A percentile compares a stretch with the other conserved stretches of the same genome.
These are phyloP conservation scores for Pangasius krempfi DNA, from an alignment of 2,797 vertebrate species.

Conservation along the genomic window DNA sequence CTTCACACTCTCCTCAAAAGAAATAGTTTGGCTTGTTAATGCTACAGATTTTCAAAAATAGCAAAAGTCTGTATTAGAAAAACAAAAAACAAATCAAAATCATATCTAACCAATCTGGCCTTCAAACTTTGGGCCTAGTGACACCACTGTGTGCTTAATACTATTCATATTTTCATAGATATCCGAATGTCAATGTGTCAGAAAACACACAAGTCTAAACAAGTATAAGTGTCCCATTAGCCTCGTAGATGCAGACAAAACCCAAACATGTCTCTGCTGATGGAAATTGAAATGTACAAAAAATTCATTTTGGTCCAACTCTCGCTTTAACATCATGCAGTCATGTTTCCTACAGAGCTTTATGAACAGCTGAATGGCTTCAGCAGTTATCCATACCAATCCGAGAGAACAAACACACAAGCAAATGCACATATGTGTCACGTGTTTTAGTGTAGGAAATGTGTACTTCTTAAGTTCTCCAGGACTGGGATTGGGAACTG, in stretches of 20 bases:
- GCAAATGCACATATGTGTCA: not conserved
- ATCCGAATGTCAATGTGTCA: not conserved
- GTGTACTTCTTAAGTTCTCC: not conserved
- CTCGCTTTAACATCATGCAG: constrained; percentile 32
- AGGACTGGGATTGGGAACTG: constrained; percentile 29
- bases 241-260: not conserved
- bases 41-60: not conserved
- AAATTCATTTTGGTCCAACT: constrained; percentile 12
- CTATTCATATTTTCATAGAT: not conserved
- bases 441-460: not conserved
- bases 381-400: constrained; percentile 33
- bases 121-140: not conserved
- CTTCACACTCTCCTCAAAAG: no score
- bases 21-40: not conserved
- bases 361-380: constrained; percentile 62
- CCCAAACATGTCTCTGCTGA: not conserved
- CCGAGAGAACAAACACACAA: not conserved
- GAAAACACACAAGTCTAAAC: not conserved
- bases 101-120: not conserved
- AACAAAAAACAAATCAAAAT: not conserved
- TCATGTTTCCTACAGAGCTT: constrained; percentile 59
- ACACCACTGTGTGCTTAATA: not conserved
- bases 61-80: not conserved
- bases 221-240: not conserved
- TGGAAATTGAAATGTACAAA: not conserved